phyloP scores from a whole-genome alignment of 2,888 invertebrate genomes.

The Bellardia pandia region DNA sequence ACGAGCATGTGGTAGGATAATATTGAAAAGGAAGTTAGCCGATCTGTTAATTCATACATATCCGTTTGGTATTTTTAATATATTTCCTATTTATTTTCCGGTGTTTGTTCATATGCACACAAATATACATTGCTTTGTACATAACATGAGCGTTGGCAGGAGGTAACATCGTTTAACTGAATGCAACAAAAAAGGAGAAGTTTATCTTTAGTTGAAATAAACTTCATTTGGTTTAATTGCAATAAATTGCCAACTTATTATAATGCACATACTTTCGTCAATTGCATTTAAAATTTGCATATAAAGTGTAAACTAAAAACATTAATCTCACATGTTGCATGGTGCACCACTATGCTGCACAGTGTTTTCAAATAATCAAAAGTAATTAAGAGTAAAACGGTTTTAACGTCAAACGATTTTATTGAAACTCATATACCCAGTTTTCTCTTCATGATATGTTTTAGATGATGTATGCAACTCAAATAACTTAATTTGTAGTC shows the following conservation, averaged over 20 bases:
- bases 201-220: slow-evolving; percentile 53
- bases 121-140: not conserved
- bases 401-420: not conserved
- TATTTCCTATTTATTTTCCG: slow-evolving; percentile 82
- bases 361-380: slow-evolving; percentile 22
- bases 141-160: slow-evolving; percentile 19
- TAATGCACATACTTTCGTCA: slow-evolving; percentile 70
- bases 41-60: slow-evolving; percentile 81
- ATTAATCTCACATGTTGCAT: slow-evolving; percentile 80
- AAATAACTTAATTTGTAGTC: too few relatives aligned
- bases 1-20: slow-evolving; percentile 35
- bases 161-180: slow-evolving; percentile 39
- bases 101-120: slow-evolving; percentile 39
- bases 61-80: slow-evolving; percentile 82
- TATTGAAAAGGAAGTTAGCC: slow-evolving; percentile 75
- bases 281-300: slow-evolving; percentile 71
- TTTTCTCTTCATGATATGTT: too few relatives aligned
- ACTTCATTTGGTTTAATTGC: slow-evolving; percentile 69
- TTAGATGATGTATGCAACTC: too few relatives aligned
- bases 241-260: slow-evolving; percentile 72
- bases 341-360: slow-evolving; percentile 47
- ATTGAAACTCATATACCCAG: too few relatives aligned
- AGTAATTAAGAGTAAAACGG: not conserved
- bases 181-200: slow-evolving; percentile 13
- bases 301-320: slow-evolving; percentile 74